Evolutionary conservation across 2,113 vertebrate species (phyloP).

Genomic region (Oncorhynchus masou): DNA sequence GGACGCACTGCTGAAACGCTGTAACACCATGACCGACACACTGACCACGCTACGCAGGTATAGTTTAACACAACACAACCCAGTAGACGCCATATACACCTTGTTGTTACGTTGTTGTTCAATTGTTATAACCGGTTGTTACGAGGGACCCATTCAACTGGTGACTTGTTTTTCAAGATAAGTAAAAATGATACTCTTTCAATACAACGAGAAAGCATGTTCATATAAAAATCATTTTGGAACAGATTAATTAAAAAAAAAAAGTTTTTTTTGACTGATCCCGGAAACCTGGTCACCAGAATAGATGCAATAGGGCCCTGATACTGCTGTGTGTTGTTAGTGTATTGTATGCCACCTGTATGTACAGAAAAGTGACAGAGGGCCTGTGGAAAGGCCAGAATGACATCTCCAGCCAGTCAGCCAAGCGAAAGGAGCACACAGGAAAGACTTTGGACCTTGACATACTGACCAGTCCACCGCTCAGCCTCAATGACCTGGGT

Average conservation of each 20-base stretch:
- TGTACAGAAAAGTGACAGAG: slow-evolving; percentile 84
- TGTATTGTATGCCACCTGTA: slow-evolving; percentile 38
- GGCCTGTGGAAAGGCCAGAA: slow-evolving; percentile 81
- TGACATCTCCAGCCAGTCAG: slow-evolving; percentile 77
- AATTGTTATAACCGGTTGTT: too few relatives aligned
- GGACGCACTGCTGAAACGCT: slow-evolving; percentile 92
- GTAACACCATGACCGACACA: slow-evolving; percentile 85
- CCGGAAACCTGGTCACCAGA: neutral
- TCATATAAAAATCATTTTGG: too few relatives aligned
- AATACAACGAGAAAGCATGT: too few relatives aligned
- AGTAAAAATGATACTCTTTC: too few relatives aligned
- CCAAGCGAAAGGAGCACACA: slow-evolving; percentile 81
- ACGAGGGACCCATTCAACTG: too few relatives aligned
- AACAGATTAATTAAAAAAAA: too few relatives aligned
- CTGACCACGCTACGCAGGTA: slow-evolving; percentile 76
- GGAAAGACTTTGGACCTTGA: slow-evolving; percentile 82
- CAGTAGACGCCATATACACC: too few relatives aligned
- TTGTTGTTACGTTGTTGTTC: too few relatives aligned
- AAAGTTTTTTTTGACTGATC: neutral
- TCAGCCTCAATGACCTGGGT: slow-evolving; percentile 79
- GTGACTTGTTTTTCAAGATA: too few relatives aligned
- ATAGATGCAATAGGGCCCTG: slow-evolving; percentile 5
- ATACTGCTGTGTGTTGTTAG: slow-evolving; percentile 44
- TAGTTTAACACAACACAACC: too few relatives aligned
- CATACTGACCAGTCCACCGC: slow-evolving; percentile 84